A percentile compares a stretch with the other conserved stretches of the same genome.
Conservation (phyloP, 2,113 vertebrate species). For the Hippocampus barbouri region DNA sequence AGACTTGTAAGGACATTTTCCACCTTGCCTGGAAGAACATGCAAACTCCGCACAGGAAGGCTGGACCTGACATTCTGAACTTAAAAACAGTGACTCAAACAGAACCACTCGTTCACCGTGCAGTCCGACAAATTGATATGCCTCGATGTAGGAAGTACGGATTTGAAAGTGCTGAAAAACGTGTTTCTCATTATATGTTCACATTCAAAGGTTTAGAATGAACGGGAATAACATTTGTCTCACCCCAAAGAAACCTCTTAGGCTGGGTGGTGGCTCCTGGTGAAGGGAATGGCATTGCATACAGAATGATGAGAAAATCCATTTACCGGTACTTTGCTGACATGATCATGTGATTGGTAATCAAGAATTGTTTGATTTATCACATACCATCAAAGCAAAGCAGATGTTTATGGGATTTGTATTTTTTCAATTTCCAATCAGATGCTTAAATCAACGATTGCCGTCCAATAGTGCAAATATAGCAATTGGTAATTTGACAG, state of each 20-base stretch:
- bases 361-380: conserved; percentile 1
- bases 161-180: not conserved
- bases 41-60: not conserved
- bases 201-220: conserved; percentile 4
- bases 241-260: conserved; percentile 55
- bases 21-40: not conserved
- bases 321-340: not conserved
- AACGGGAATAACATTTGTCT: conserved; percentile 29
- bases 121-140: not conserved
- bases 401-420: conserved; percentile 20
- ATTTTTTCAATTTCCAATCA: conserved; percentile 38
- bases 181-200: not conserved
- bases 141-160: not conserved
- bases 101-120: not conserved
- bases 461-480: conserved; percentile 25
- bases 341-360: conserved; percentile 16
- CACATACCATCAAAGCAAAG: not conserved
- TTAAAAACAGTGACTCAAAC: not conserved
- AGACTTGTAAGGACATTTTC: too few species aligned
- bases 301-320: conserved; percentile 13
- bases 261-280: conserved; percentile 51
- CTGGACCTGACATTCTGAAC: not conserved
- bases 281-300: conserved; percentile 33
- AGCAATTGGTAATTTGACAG: conserved; percentile 19
- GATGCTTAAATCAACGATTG: conserved; percentile 30